phyloP scores from a whole-genome alignment of 23 tunicate species.

The Corella eumyota region DNA sequence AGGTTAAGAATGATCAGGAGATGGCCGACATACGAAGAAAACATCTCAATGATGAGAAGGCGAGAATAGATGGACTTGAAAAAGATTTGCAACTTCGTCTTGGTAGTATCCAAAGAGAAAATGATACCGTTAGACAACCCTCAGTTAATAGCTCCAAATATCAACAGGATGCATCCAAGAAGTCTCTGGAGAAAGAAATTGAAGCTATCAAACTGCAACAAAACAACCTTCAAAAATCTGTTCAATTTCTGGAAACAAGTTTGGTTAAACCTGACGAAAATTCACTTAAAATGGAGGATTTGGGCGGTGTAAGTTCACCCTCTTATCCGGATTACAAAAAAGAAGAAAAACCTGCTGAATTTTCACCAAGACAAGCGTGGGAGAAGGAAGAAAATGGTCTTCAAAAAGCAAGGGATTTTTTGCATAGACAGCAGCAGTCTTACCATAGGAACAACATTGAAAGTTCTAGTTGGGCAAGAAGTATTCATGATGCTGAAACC shows the following conservation, averaged over 20 bases:
- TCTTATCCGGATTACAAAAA: too few relatives aligned
- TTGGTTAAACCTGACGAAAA: neutral
- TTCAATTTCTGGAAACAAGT: constrained; percentile 3
- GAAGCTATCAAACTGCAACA: constrained; percentile 22
- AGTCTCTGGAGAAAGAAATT: constrained; percentile 17
- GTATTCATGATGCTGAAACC: constrained; percentile 32
- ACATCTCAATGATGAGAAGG: constrained; percentile 28
- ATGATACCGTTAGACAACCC: too few relatives aligned
- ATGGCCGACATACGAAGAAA: constrained; percentile 33
- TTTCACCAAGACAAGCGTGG: constrained; percentile 35
- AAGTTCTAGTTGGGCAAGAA: constrained; percentile 39
- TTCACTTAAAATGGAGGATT: constrained; percentile 5
- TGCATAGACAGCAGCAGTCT: constrained; percentile 54
- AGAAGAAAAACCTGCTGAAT: too few relatives aligned
- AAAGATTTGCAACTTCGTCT: constrained; percentile 2
- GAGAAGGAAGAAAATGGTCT: constrained; percentile 55
- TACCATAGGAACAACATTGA: constrained; percentile 21
- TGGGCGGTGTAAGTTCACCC: too few relatives aligned
- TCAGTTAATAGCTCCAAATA: too few relatives aligned
- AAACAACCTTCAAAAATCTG: constrained; percentile 4
- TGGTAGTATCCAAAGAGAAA: too few relatives aligned
- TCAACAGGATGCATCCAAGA: neutral
- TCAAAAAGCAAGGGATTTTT: constrained; percentile 54
- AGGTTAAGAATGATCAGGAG: constrained; percentile 47
- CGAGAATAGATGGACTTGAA: constrained; percentile 14